Evolutionary conservation across 2,113 vertebrate species (phyloP).

Genomic region (Epinephelus fuscoguttatus): DNA sequence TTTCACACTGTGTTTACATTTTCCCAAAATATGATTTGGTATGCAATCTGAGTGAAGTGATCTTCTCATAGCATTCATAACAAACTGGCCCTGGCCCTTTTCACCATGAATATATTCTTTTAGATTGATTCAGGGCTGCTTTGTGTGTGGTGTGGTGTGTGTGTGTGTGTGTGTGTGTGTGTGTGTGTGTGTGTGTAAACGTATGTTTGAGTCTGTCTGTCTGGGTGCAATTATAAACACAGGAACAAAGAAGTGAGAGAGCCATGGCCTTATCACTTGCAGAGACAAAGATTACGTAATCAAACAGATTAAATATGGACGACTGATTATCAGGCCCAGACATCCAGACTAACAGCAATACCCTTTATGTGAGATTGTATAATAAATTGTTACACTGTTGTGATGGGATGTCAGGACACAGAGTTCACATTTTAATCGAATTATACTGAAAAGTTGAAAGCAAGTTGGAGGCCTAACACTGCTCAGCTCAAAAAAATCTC

Average conservation of each 20-base stretch:
- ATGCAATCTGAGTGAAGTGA: not conserved
- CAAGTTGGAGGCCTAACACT: not conserved
- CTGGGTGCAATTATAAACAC: conserved; percentile 9
- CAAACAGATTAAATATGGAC: conserved; percentile 21
- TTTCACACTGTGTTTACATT: no score
- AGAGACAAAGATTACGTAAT: conserved; percentile 29
- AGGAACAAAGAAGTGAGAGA: not conserved
- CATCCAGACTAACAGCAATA: conserved; percentile 19
- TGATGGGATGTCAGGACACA: conserved; percentile 21
- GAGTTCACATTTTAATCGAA: conserved; percentile 13
- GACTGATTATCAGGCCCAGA: conserved; percentile 31
- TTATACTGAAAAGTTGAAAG: conserved; percentile 19
- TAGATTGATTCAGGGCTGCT: not conserved
- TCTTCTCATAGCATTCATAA: not conserved
- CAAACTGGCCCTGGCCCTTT: not conserved
- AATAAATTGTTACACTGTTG: not conserved
- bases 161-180: not conserved
- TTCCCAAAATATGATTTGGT: no score
- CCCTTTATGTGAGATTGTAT: conserved; percentile 5
- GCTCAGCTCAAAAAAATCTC: not conserved
- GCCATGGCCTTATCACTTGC: not conserved
- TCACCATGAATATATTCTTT: not conserved
- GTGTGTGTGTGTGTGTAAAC: not conserved
- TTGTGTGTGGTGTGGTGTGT: not conserved
- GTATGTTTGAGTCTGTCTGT: not conserved